These are phyloP conservation scores for Seladonia tumulorum DNA, from an alignment of 2,888 invertebrate species.

Conservation along the genomic window DNA sequence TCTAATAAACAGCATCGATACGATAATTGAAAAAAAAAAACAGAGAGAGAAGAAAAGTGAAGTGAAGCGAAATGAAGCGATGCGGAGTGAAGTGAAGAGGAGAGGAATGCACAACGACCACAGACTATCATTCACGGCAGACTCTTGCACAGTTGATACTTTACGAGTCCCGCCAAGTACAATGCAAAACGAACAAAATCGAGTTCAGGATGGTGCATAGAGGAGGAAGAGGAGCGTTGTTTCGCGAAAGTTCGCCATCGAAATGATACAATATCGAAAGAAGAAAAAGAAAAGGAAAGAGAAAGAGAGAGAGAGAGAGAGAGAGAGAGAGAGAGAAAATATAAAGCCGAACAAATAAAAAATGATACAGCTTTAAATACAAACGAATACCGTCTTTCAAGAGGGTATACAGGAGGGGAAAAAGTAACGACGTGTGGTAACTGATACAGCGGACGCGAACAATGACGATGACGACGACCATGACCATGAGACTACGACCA, in stretches of 20 bases:
- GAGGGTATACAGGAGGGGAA: not conserved
- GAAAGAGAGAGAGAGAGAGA: not conserved
- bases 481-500: not conserved
- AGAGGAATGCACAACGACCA: not conserved
- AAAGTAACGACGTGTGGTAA: slow-evolving; percentile 15
- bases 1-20: not conserved
- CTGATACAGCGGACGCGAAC: not conserved
- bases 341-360: not conserved
- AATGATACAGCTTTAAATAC: not conserved
- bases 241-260: not conserved
- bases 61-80: not conserved
- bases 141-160: not conserved
- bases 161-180: not conserved
- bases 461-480: not conserved
- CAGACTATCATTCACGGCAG: not conserved
- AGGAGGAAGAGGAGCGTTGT: not conserved
- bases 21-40: slow-evolving; percentile 8
- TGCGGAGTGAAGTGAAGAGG: not conserved
- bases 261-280: not conserved
- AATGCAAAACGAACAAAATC: not conserved
- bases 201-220: not conserved
- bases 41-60: slow-evolving; percentile 6
- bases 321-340: not conserved
- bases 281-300: not conserved
- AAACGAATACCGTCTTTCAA: not conserved